Evolutionary conservation across 2,797 vertebrate genomes (phyloP), one percentile per base, ranked within the genome.

Genomic region (Mus caroli): DNA sequence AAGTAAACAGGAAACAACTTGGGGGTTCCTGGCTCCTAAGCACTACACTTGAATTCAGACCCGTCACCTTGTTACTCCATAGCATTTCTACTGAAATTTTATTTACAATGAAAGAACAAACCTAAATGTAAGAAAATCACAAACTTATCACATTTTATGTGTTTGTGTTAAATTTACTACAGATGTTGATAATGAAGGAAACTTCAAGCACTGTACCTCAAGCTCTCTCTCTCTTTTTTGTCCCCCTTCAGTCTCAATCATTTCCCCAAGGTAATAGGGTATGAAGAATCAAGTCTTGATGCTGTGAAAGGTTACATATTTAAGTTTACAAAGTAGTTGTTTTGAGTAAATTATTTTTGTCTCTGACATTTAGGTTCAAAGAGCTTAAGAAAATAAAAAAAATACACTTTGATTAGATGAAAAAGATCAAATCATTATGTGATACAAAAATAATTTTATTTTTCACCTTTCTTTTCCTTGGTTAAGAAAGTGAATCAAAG

Each of bases 271-370:
- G 93, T 91, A 95, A 86, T 20, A 52, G 80, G 94, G 67, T 90
- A 37, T 82, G 91, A 96, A 96, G 52, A 96, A 90, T 92, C 82
- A 92, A 97, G 37, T 95, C 79, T 88, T 96, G 97, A 91, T 90
- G 43, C 79, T 78, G 11, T 94, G 64, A 96, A 96, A 91, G 34
- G 96, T 94, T 95, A 94, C 15, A 62, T 93, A 94, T 96, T 96
- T 92, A 90, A 24, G 62, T 94, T 97, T 96, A 92, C 71, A 96
- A 88, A 96, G 96, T 95, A 97, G 71, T 91, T 96, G 52, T n/a
- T 71, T 24, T 71, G 69, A 91, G 43, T 82, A 94, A 96, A 84
- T 95, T 97, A 79, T 90, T 94, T 96, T 94, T 91, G 91, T 89
- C 24, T 93, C 52, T 96, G 60, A 64, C 69, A 3, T 90, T 90